A percentile compares a stretch with the other conserved stretches of the same genome.
Evolutionary conservation across 2,888 invertebrate species (phyloP).

Genomic region (Hirtodrosophila confusa): DNA sequence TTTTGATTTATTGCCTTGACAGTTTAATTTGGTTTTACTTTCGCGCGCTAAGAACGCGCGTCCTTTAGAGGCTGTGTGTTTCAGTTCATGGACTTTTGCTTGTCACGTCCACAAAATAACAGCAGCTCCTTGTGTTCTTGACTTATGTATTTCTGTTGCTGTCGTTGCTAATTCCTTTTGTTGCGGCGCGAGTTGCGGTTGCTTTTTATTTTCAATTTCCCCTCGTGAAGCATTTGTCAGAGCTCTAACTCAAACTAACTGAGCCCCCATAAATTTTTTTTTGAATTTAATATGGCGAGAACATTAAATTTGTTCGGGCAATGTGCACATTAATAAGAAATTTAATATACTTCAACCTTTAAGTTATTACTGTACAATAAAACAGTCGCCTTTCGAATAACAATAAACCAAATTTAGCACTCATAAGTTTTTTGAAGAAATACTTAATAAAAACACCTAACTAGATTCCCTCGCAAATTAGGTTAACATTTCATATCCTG

Average conservation of each 20-base stretch:
- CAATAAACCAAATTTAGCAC: too few species aligned
- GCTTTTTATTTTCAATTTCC: slow-evolving; percentile 37
- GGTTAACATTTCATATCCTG: too few species aligned
- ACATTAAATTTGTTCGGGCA: slow-evolving; percentile 28
- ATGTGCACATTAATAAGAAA: too few species aligned
- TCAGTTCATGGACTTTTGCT: slow-evolving; percentile 20
- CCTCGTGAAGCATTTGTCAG: slow-evolving; percentile 17
- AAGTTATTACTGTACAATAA: too few species aligned
- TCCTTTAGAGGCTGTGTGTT: slow-evolving; percentile 7
- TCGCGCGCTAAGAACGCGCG: slow-evolving; percentile 49
- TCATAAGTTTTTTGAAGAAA: too few species aligned
- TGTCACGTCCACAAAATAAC: slow-evolving; percentile 61
- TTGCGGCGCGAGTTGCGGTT: slow-evolving; percentile 21
- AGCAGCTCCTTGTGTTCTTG: slow-evolving; percentile 48
- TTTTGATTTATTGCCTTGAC: slow-evolving; percentile 71
- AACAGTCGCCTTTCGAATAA: too few species aligned
- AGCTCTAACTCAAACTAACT: slow-evolving; percentile 24
- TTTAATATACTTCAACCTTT: too few species aligned
- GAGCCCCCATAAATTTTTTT: slow-evolving; percentile 33
- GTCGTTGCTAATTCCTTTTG: slow-evolving; percentile 48
- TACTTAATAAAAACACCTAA: too few species aligned
- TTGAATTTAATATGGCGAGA: slow-evolving; percentile 22
- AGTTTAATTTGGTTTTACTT: slow-evolving; percentile 67
- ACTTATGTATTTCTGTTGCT: slow-evolving; percentile 43
- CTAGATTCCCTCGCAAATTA: too few species aligned